Base-by-base conservation (phyloP, 2,797 vertebrate species). In the Protosalanx chinensis region DNA sequence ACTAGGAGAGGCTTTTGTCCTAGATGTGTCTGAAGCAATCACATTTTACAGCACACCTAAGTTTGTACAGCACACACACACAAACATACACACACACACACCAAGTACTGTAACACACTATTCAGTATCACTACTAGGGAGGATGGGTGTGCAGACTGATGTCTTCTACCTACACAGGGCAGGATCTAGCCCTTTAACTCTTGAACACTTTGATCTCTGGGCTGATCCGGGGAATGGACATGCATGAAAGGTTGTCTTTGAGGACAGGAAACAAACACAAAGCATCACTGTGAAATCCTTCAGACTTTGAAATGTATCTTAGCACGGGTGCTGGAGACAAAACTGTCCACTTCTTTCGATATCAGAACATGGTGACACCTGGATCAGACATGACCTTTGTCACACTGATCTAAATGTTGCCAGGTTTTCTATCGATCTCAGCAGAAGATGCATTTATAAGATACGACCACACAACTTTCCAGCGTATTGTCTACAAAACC, bases 241-340 rank as follows among this genome's bases (percentile, higher is more conserved):
- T 73, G 88, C 80, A 76, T 76, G 64, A 56, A 73, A 46, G 74
- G 77, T 82, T 92, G 88, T 79, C 89, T 91, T 92, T 89, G 85
- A 80, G 81, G 82, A 90, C 64, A 79, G 87, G 80, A 76, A 83
- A 88, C 53, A 75, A 4, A 29, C 27, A 68, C 5, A 15, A 58
- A 74, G 41, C 16, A 65, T 4, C 61, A 58, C 64, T 56, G 29
- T 63, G 72, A 83, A 82, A 79, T 46, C 41, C n/a, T 5, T n/a
- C 16, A 3, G n/a, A 20, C 65, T 66, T 77, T 64, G 79, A 73
- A 60, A 82, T 81, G 67, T 84, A 15, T 71, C 51, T 56, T 6
- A n/a, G 51, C 51, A 56, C 5, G 51, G 51, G 51, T 56, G 4
- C 15, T 16, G 6, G 4, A 56, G 51, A 1, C 15, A n/a, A 16